Conservation (phyloP, 2,113 vertebrate genomes). For the Aleadryas rufinucha region DNA sequence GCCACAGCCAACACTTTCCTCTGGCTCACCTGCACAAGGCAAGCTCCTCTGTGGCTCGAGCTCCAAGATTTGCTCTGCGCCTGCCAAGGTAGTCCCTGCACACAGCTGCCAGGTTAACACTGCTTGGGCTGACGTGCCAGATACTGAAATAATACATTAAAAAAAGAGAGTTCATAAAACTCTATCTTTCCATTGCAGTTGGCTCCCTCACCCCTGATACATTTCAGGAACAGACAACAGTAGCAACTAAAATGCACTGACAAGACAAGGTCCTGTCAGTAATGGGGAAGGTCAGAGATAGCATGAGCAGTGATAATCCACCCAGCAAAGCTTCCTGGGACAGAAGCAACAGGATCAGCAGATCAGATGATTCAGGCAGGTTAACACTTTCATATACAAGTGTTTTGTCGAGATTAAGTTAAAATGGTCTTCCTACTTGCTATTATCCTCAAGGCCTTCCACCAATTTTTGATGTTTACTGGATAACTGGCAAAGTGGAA, state of each 20-base stretch:
- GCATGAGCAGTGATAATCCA: not conserved
- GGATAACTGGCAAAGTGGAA: not conserved
- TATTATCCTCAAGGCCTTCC: not conserved
- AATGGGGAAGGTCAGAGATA: not conserved
- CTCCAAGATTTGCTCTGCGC: not conserved
- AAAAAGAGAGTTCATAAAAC: not conserved
- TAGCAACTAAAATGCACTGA: not conserved
- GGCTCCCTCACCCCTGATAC: not conserved
- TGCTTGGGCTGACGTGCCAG: not conserved
- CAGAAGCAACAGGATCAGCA: not conserved
- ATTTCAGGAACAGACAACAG: not conserved
- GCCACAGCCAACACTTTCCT: not conserved
- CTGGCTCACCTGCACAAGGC: not conserved
- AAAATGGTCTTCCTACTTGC: not conserved
- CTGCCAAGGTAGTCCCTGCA: not conserved
- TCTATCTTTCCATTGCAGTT: not conserved
- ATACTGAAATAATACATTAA: not conserved
- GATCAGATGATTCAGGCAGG: not conserved
- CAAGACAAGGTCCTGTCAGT: not conserved
- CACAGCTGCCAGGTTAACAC: not conserved
- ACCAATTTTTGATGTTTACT: not conserved
- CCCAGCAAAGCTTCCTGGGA: not conserved
- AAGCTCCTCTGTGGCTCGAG: fast-evolving
- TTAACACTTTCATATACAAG: not conserved
- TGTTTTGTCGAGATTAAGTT: not conserved